A percentile compares a stretch with the other conserved stretches of the same genome.
phyloP scores from a whole-genome alignment of 1,140 invertebrate species.

The Idris sp. region DNA sequence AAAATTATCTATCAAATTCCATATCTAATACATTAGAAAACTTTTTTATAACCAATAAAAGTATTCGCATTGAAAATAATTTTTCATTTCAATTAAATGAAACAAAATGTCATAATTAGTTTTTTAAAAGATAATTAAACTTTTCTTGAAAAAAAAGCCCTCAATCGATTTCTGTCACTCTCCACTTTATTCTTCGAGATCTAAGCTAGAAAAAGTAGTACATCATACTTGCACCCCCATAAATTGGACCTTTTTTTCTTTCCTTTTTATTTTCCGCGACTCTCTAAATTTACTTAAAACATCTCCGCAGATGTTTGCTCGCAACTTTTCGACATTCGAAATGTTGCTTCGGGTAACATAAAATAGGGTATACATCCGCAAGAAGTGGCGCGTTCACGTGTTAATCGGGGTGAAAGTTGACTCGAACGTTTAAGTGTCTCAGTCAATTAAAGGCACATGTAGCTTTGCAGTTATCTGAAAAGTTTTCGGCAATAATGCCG shows the following conservation, averaged over 20 bases:
- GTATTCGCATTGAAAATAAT: too few species aligned
- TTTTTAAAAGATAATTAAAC: too few species aligned
- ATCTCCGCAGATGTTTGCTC: slow-evolving; percentile 17
- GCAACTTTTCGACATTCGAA: slow-evolving; percentile 31
- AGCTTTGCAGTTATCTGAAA: slow-evolving; percentile 52
- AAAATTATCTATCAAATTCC: too few species aligned
- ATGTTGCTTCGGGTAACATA: slow-evolving; percentile 51
- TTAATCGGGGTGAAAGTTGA: slow-evolving; percentile 54
- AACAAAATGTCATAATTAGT: too few species aligned
- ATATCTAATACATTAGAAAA: too few species aligned
- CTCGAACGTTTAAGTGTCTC: slow-evolving; percentile 45
- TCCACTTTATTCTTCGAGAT: too few species aligned
- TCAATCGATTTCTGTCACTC: too few species aligned
- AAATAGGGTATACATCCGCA: slow-evolving; percentile 43
- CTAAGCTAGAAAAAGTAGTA: slow-evolving; percentile 11
- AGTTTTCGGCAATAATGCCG: slow-evolving; percentile 60
- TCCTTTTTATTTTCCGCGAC: not conserved
- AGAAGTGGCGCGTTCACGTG: slow-evolving; percentile 33
- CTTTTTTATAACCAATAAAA: too few species aligned
- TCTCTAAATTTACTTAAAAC: slow-evolving; percentile 26
- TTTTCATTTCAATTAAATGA: too few species aligned
- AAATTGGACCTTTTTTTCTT: slow-evolving; percentile 6
- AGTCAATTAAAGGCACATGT: slow-evolving; percentile 62
- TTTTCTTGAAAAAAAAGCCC: too few species aligned
- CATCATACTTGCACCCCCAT: not conserved